phyloP scores from a whole-genome alignment of 92 coral and sea anemone genomes.

The Meandrina meandrites region DNA sequence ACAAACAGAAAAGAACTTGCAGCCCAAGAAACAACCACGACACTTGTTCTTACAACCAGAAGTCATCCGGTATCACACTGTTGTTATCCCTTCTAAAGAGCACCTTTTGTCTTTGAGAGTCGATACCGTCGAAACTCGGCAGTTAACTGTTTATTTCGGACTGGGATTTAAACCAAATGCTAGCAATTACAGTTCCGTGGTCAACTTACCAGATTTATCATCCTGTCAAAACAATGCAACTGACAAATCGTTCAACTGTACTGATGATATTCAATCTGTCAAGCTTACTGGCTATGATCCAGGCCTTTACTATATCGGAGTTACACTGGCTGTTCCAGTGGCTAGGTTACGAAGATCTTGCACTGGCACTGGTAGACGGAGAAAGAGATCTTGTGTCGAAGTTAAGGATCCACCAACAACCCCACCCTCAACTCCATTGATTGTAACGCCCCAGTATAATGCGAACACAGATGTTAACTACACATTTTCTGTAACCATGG shows the following conservation, averaged over 20 bases:
- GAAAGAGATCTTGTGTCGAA: conserved; percentile 62
- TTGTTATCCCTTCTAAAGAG: conserved; percentile 39
- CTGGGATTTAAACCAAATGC: conserved; percentile 34
- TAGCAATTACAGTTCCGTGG: conserved; percentile 37
- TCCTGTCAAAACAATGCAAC: conserved; percentile 16
- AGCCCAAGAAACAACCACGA: conserved; percentile 32
- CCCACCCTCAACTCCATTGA: conserved; percentile 59
- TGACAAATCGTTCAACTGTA: not conserved
- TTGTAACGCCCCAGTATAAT: conserved; percentile 59
- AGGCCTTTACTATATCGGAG: conserved; percentile 30
- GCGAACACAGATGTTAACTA: conserved; percentile 63
- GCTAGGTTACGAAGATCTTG: conserved; percentile 27
- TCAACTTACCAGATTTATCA: conserved; percentile 40
- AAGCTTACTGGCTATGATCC: conserved; percentile 3
- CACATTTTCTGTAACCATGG: conserved; percentile 54
- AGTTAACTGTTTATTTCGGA: conserved; percentile 33
- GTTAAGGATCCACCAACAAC: conserved; percentile 77
- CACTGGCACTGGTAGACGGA: not conserved
- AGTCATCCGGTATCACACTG: conserved; percentile 42
- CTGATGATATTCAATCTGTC: conserved; percentile 6
- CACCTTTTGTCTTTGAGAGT: conserved; percentile 29
- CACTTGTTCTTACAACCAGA: conserved; percentile 39
- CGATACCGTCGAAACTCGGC: not conserved
- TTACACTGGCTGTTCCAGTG: not conserved
- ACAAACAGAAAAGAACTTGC: not conserved